Conservation (phyloP, 2,797 vertebrate genomes). For the Chelmon rostratus region DNA sequence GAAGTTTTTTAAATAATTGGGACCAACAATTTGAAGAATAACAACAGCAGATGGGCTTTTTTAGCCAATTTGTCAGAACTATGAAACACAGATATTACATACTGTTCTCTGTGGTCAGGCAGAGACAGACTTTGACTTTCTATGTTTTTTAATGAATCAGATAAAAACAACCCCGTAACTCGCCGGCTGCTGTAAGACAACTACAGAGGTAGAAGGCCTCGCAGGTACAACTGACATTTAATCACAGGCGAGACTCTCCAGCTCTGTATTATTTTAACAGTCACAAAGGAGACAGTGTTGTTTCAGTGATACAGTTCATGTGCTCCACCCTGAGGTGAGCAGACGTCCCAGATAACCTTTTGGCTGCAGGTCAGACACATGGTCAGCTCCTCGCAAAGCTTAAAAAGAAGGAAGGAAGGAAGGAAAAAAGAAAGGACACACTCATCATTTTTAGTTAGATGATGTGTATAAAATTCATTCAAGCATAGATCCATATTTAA, state of each 20-base stretch:
- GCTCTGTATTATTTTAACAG: slow-evolving; percentile 42
- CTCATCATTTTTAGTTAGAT: background rate
- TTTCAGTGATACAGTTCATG: slow-evolving; percentile 17
- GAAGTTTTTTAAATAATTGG: slow-evolving; percentile 10
- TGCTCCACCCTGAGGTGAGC: slow-evolving; percentile 31
- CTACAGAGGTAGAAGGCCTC: slow-evolving; percentile 26
- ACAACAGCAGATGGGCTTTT: slow-evolving; percentile 35
- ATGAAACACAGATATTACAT: slow-evolving; percentile 3
- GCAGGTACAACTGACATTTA: slow-evolving; percentile 57
- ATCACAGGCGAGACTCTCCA: slow-evolving; percentile 4
- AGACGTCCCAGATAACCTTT: slow-evolving; percentile 49
- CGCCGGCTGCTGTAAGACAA: slow-evolving; percentile 15
- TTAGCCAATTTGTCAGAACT: slow-evolving; percentile 23
- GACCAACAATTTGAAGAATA: slow-evolving; percentile 6
- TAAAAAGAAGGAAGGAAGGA: background rate
- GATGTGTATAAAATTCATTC: slow-evolving; percentile 1
- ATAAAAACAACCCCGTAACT: background rate
- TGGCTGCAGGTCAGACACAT: slow-evolving; percentile 47
- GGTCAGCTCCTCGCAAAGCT: background rate
- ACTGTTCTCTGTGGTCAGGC: background rate
- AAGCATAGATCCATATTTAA: slow-evolving; percentile 37
- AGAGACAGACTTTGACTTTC: slow-evolving; percentile 33
- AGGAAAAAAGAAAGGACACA: background rate
- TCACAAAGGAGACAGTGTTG: slow-evolving; percentile 34
- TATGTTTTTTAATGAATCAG: slow-evolving; percentile 29